Base-by-base conservation (phyloP, 2,113 vertebrate species). In the Hemicordylus capensis region DNA sequence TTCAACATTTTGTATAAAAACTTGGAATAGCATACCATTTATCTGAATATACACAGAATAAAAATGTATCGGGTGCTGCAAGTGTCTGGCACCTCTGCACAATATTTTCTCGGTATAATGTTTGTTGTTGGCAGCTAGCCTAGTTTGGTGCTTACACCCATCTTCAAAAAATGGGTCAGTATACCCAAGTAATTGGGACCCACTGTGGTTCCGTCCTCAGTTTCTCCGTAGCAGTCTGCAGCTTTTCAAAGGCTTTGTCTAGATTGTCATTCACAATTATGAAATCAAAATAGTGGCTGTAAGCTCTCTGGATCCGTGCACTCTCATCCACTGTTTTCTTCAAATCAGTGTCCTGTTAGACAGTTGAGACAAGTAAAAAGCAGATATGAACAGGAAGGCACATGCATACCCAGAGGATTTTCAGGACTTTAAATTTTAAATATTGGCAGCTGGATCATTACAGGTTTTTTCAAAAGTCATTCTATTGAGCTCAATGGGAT, bases 251-350 rank as follows among this genome's bases (percentile, higher is more conserved):
- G 91, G 99, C 98, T 93, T 98, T 98, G 97, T 99, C 99, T 69
- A 99, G 96, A 96, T 99, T 98, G 96, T 99, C 97, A 42, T 99
- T 99, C 70, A 98, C 90, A 87, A 99, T 98, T 93, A 97, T 98
- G 95, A 99, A 95, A 92, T 99, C 99, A 91, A 99, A 99, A 89
- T 98, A 99, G 97, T 99, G 99, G 96, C 97, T 98, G 94, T 99
- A 99, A 0, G 98, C 98, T 89, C 98, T 96, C 75, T 98, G 98
- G 90, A 99, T 98, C 90, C 98, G 97, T 3, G 97, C 97, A 0
- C 98, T 99, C 93, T 99, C 99, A 14, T 99, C 99, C 91, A 99
- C 98, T 0, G 99, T 99, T 95, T 99, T 99, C 88, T 99, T 99
- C 92, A 99, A 93, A 94, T 99, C 98, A 0, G 97, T 98, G 93